Percentiles rank a stretch among this genome's conserved stretches.
phyloP scores from a whole-genome alignment of 2,797 vertebrate species.

The Aulostomus chinensis region DNA sequence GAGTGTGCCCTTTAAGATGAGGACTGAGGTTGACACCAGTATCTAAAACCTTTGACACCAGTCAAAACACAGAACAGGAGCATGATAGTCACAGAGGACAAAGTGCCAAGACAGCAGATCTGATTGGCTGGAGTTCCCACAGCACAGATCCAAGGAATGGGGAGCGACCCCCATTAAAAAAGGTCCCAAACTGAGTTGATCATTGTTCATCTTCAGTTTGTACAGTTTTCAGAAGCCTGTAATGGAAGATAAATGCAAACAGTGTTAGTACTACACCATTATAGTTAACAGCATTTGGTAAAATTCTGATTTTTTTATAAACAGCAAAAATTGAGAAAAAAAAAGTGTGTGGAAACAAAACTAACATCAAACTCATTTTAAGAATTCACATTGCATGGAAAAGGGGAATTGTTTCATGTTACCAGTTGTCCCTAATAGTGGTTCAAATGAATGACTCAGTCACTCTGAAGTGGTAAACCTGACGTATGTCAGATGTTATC shows the following conservation, averaged over 20 bases:
- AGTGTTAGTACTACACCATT: too few relatives aligned
- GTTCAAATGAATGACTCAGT: too few relatives aligned
- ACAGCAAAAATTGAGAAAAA: too few relatives aligned
- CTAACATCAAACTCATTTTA: too few relatives aligned
- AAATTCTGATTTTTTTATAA: too few relatives aligned
- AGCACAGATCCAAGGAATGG: constrained; percentile 14
- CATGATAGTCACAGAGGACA: constrained; percentile 14
- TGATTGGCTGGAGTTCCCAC: constrained; percentile 13
- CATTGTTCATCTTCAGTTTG: constrained; percentile 69
- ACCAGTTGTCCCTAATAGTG: too few relatives aligned
- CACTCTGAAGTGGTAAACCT: too few relatives aligned
- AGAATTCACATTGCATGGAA: too few relatives aligned
- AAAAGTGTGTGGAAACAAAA: too few relatives aligned
- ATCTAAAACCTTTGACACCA: constrained; percentile 11
- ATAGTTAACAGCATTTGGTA: too few relatives aligned
- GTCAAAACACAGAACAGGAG: constrained; percentile 13
- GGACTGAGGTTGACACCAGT: not conserved
- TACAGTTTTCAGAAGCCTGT: constrained; percentile 80
- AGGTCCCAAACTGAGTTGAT: constrained; percentile 11
- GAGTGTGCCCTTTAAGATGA: not conserved
- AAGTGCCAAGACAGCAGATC: constrained; percentile 21
- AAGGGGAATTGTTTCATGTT: too few relatives aligned
- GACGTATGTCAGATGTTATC: too few relatives aligned
- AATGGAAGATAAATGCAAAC: constrained; percentile 29
- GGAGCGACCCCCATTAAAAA: constrained; percentile 3